These are phyloP conservation scores for Icerya purchasi DNA, from an alignment of 2,888 invertebrate species.

Conservation along the genomic window DNA sequence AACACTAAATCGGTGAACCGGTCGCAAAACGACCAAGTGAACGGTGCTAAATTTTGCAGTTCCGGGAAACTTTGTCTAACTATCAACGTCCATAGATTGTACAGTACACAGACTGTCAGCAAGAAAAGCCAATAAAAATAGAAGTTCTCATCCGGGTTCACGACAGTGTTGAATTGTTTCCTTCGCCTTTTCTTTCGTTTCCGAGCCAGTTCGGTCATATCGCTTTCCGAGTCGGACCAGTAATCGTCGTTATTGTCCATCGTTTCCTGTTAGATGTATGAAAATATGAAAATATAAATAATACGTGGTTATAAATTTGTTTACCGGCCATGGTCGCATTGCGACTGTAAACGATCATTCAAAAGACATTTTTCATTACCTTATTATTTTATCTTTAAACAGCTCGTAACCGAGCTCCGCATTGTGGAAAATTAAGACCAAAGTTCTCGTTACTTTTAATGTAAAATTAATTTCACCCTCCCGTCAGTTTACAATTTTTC, in stretches of 20 bases:
- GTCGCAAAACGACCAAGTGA: constrained; percentile 63
- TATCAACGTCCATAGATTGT: constrained; percentile 88
- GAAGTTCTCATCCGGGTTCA: constrained; percentile 87
- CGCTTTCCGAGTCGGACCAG: constrained; percentile 30
- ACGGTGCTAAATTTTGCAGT: constrained; percentile 48
- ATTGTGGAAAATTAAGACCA: no score
- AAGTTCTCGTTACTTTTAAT: no score
- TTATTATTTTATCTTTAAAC: no score
- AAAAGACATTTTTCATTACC: no score
- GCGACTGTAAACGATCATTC: no score
- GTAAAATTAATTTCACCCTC: no score
- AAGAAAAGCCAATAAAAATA: constrained; percentile 89
- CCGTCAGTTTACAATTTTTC: no score
- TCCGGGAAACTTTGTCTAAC: constrained; percentile 88
- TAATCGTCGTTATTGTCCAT: constrained; percentile 28
- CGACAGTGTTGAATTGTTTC: constrained; percentile 52
- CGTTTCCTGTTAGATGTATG: constrained; percentile 26
- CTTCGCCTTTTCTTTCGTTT: constrained; percentile 38
- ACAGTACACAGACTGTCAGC: constrained; percentile 69
- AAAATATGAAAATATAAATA: no score
- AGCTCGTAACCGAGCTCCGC: no score
- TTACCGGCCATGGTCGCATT: no score
- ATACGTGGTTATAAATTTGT: no score
- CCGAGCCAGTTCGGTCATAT: constrained; percentile 28
- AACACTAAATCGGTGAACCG: constrained; percentile 69